These are phyloP conservation scores for Rattus norvegicus DNA, from an alignment of 2,113 vertebrate species.

Conservation along the genomic window DNA sequence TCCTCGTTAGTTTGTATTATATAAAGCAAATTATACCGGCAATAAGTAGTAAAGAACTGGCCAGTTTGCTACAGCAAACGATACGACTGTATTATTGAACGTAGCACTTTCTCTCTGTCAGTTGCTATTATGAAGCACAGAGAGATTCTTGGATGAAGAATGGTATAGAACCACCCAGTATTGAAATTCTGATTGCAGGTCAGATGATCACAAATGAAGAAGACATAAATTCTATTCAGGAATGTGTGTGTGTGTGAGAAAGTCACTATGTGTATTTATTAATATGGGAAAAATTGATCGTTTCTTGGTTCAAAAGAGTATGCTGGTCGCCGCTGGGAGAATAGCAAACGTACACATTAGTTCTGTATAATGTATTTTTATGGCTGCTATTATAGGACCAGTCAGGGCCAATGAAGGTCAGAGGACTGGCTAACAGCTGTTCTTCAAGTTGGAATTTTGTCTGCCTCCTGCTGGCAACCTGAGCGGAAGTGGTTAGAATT, in stretches of 20 bases:
- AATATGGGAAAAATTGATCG: background rate
- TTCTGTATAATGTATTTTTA: slow-evolving; percentile 1
- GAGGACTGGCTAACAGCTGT: slow-evolving; percentile 46
- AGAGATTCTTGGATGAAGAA: slow-evolving; percentile 38
- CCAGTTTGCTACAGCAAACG: slow-evolving; percentile 73
- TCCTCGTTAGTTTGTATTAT: slow-evolving; percentile 79
- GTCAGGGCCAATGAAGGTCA: background rate
- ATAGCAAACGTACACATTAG: background rate
- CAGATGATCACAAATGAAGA: slow-evolving; percentile 39
- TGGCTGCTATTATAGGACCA: background rate
- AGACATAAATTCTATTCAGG: background rate
- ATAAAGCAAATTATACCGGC: slow-evolving; percentile 74
- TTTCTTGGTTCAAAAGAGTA: slow-evolving; percentile 23
- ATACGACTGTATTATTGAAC: slow-evolving; percentile 70
- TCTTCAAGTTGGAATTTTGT: slow-evolving; percentile 9
- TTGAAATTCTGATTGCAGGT: background rate
- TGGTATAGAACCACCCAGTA: slow-evolving; percentile 9
- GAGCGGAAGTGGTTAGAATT: slow-evolving; percentile 41
- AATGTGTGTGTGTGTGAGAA: background rate
- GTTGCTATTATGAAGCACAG: slow-evolving; percentile 51
- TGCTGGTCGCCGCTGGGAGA: background rate
- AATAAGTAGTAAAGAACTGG: slow-evolving; percentile 72
- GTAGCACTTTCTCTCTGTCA: slow-evolving; percentile 48
- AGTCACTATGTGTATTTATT: background rate
- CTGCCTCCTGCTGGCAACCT: background rate